Evolutionary conservation across 37 sponge, comb jelly and placozoan genomes (phyloP).

Genomic region (Diacarnus erythraeanus): DNA sequence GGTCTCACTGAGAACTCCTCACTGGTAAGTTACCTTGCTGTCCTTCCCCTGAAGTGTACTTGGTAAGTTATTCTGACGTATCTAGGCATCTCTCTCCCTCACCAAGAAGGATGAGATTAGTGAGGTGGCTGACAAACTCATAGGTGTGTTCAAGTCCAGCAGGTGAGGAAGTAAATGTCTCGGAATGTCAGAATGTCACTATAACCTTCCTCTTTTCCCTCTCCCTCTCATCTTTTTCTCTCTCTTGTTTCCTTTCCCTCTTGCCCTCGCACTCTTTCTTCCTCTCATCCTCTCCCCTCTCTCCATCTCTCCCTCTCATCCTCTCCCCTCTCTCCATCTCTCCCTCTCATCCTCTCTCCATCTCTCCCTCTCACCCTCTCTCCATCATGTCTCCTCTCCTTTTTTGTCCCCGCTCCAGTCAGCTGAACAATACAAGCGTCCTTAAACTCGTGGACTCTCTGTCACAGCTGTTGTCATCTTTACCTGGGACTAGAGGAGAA

Average conservation of each 20-base stretch:
- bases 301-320: background rate
- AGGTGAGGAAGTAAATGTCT: too few relatives aligned
- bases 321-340: background rate
- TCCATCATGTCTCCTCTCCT: too few relatives aligned
- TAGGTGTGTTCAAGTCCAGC: conserved; percentile 23
- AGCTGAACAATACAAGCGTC: conserved; percentile 52
- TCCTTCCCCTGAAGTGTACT: too few relatives aligned
- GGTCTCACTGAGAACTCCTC: conserved; percentile 32
- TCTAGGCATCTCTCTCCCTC: background rate
- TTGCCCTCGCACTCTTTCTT: too few relatives aligned
- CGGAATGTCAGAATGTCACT: too few relatives aligned
- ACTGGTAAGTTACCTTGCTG: conserved; percentile 49
- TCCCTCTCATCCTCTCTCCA: too few relatives aligned
- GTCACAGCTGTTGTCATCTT: conserved; percentile 44
- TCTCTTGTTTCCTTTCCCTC: background rate
- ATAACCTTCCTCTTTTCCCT: background rate
- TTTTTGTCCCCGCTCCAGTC: too few relatives aligned
- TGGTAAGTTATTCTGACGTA: background rate
- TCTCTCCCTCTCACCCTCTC: background rate
- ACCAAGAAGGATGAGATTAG: conserved; percentile 35
- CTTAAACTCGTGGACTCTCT: conserved; percentile 62
- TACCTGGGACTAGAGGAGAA: conserved; percentile 17
- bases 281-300: background rate
- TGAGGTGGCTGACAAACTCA: conserved; percentile 29
- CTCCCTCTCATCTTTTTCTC: background rate